A percentile compares a stretch with the other conserved stretches of the same genome.
Evolutionary conservation across 2,113 vertebrate species (phyloP).

Genomic region (Meriones unguiculatus): DNA sequence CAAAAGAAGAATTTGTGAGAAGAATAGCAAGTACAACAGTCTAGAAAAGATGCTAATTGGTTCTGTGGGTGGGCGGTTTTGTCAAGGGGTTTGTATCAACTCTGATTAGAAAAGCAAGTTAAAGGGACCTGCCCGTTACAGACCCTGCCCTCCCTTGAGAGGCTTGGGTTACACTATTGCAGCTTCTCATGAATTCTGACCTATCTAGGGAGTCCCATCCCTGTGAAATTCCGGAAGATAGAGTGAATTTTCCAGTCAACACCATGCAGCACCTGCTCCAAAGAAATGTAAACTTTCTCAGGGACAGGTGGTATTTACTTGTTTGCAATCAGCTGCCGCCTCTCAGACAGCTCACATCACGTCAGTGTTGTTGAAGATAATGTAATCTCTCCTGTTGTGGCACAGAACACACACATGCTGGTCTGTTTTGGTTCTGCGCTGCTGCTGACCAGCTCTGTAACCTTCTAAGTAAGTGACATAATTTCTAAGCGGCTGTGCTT

Average conservation of each 20-base stretch:
- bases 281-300: background rate
- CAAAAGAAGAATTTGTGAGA: background rate
- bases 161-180: accelerated
- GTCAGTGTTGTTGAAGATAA: too few relatives aligned
- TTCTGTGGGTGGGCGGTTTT: background rate
- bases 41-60: background rate
- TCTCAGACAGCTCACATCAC: background rate
- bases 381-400: background rate
- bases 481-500: background rate
- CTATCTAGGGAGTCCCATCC: background rate
- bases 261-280: background rate
- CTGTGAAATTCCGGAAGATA: background rate
- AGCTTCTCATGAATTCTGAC: background rate
- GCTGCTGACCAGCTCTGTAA: background rate
- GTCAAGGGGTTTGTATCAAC: background rate
- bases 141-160: background rate
- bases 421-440: background rate
- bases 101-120: background rate
- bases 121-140: background rate
- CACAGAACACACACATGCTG: background rate
- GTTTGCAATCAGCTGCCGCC: accelerated
- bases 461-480: background rate
- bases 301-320: background rate
- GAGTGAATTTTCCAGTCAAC: background rate
- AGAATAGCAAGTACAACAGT: background rate